Base-by-base conservation (phyloP, 2,888 invertebrate genomes). In the Ophraella communa region DNA sequence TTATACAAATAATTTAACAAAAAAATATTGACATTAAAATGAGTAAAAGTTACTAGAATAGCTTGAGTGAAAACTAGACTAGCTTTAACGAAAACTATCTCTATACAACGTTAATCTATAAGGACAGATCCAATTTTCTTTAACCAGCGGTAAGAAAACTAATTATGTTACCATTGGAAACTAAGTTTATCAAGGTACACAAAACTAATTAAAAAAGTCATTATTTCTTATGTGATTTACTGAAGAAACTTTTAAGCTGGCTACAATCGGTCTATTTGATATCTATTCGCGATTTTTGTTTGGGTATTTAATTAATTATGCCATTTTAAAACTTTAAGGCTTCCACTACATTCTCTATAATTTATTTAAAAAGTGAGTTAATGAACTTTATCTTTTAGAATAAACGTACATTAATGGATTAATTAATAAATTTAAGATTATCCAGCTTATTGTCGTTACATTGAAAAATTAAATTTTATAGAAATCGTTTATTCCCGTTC, bases 131-230 rank as follows among this genome's bases (percentile, higher is more conserved):
- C 59, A 60, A 60, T 60, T 52, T 27, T 27, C 47, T 17, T n/a
- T 27, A 21, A 44, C 14, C 52, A 44, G 52, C 30, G 33, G 59
- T 60, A 60, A 57, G 61, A 57, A 61, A 61, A 44, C 57, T 45
- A 42, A 61, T 65, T 55, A 57, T 65, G 53, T 61, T 60, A 63
- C 57, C 60, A 49, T 27, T 17, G 60, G 57, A 55, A 60, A 52
- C 59, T 45, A 60, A 63, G 39, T 60, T 65, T 61, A 33, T 39
- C 20, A 27, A 59, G 56, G 60, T 60, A 60, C 52, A 27, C 59
- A 30, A 64, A 66, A 66, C 66, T 64, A 66, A 66, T 66, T 64
- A 63, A 60, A 57, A 44, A 66, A 66, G 66, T 64, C 64, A 64
- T 64, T n/a, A n/a, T n/a, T 66, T 64, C 45, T 61, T 66, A 66